A percentile compares a stretch with the other conserved stretches of the same genome.
Evolutionary conservation across 35 echinoderm and acorn worm species (phyloP).

Genomic region (Chiridota heheva): DNA sequence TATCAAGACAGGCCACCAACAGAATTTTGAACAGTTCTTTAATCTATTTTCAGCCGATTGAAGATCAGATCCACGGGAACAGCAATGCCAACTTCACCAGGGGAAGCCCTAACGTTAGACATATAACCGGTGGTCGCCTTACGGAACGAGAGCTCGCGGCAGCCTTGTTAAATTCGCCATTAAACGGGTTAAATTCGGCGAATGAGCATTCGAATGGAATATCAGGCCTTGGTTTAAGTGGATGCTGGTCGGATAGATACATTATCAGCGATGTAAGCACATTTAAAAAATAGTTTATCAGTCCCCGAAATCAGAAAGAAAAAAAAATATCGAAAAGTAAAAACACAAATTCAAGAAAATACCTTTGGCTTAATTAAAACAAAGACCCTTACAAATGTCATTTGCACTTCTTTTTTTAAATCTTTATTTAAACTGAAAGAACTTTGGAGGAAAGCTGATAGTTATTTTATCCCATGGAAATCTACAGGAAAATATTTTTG

Average conservation of each 20-base stretch:
- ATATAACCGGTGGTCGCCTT: slow-evolving; percentile 5
- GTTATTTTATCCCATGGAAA: background rate
- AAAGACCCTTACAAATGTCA: background rate
- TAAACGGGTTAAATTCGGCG: slow-evolving; percentile 35
- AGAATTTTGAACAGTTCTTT: slow-evolving; percentile 40
- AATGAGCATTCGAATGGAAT: slow-evolving; percentile 42
- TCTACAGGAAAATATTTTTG: no score
- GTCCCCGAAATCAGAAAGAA: background rate
- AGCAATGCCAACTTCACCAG: slow-evolving; percentile 19
- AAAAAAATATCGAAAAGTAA: no score
- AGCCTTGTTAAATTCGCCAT: slow-evolving; percentile 22
- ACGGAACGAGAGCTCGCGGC: slow-evolving; percentile 25
- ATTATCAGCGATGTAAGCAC: slow-evolving; percentile 40
- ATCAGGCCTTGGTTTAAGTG: slow-evolving; percentile 43
- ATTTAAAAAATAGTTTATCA: background rate
- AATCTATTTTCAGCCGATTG: slow-evolving; percentile 35
- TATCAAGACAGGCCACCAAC: slow-evolving; percentile 43
- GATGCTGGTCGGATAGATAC: slow-evolving; percentile 49
- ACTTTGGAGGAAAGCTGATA: background rate
- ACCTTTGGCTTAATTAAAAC: background rate
- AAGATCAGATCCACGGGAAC: slow-evolving; percentile 8
- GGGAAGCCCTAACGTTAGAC: slow-evolving; percentile 10
- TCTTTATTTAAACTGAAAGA: background rate
- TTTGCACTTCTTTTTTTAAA: background rate
- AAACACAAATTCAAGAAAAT: no score